A percentile compares a stretch with the other conserved stretches of the same genome.
These are phyloP conservation scores for Epizoanthus stellaris DNA, from an alignment of 92 coral and sea anemone genomes.

Conservation along the genomic window DNA sequence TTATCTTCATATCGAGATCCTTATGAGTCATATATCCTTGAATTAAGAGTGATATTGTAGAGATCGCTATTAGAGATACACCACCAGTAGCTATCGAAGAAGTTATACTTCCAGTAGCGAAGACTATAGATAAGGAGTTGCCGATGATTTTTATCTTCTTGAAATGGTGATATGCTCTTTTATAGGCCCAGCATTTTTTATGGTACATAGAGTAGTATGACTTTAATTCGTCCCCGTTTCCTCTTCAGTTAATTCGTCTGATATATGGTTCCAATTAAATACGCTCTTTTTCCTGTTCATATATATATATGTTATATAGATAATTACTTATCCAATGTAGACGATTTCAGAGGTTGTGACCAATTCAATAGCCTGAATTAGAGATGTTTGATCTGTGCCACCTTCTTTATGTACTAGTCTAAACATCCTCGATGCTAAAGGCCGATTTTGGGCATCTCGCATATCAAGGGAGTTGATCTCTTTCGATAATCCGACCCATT, in stretches of 20 bases:
- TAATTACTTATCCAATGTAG: too few relatives aligned
- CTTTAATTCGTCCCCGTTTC: neutral
- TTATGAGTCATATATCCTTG: conserved; percentile 35
- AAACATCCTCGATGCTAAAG: too few relatives aligned
- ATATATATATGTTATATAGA: neutral
- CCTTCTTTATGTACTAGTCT: too few relatives aligned
- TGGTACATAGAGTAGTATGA: neutral
- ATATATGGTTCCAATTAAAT: neutral
- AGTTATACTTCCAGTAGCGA: neutral
- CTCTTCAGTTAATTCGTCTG: too few relatives aligned
- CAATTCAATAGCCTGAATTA: too few relatives aligned
- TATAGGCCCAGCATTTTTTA: conserved; percentile 7
- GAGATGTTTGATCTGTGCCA: too few relatives aligned
- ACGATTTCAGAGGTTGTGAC: too few relatives aligned
- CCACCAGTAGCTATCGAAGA: neutral
- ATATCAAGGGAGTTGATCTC: too few relatives aligned
- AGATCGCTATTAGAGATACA: neutral
- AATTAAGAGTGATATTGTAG: neutral
- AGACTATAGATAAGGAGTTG: neutral
- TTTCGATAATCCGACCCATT: too few relatives aligned
- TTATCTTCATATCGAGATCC: conserved; percentile 22
- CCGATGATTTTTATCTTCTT: neutral
- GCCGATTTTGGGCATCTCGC: too few relatives aligned
- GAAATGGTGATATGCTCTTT: conserved; percentile 4
- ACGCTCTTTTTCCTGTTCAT: neutral